A percentile compares a stretch with the other conserved stretches of the same genome.
Evolutionary conservation across 2,113 vertebrate species (phyloP).

Genomic region (Amphiprion ocellaris): DNA sequence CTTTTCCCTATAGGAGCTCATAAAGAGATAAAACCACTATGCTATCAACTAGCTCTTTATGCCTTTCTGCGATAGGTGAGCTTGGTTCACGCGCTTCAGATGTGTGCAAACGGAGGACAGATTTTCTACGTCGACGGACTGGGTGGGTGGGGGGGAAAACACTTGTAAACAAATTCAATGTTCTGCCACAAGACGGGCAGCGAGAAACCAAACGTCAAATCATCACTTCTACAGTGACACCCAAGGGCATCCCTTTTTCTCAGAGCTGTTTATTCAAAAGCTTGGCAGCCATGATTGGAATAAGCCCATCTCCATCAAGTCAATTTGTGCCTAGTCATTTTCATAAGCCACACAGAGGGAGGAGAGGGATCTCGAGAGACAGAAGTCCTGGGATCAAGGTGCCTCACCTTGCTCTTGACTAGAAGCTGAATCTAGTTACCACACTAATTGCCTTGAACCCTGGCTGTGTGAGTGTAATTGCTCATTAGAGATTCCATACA

Average conservation of each 20-base stretch:
- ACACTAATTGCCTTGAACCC: constrained; percentile 78
- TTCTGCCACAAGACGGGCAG: constrained; percentile 35
- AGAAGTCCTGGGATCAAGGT: constrained; percentile 68
- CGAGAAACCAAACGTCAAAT: constrained; percentile 56
- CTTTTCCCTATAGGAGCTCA: constrained; percentile 74
- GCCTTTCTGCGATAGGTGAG: constrained; percentile 68
- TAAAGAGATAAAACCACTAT: constrained; percentile 81
- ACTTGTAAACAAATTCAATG: constrained; percentile 69
- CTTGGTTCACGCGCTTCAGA: constrained; percentile 57
- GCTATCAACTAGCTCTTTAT: constrained; percentile 77
- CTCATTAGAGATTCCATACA: constrained; percentile 80
- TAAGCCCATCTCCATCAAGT: constrained; percentile 74
- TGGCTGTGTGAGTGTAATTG: constrained; percentile 72
- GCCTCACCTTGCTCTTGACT: constrained; percentile 68
- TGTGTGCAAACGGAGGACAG: constrained; percentile 47
- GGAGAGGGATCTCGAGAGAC: constrained; percentile 55
- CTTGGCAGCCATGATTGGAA: constrained; percentile 68
- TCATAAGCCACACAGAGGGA: constrained; percentile 59
- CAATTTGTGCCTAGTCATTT: constrained; percentile 73
- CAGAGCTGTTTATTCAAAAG: constrained; percentile 61
- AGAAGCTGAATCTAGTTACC: constrained; percentile 69
- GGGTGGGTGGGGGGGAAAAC: constrained; percentile 23
- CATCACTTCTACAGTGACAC: constrained; percentile 56
- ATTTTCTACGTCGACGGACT: constrained; percentile 38
- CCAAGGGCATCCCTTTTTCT: constrained; percentile 42